Percentiles rank a stretch among this genome's conserved stretches.
Evolutionary conservation across 2,797 vertebrate species (phyloP).

Genomic region (Propithecus deckenii): DNA sequence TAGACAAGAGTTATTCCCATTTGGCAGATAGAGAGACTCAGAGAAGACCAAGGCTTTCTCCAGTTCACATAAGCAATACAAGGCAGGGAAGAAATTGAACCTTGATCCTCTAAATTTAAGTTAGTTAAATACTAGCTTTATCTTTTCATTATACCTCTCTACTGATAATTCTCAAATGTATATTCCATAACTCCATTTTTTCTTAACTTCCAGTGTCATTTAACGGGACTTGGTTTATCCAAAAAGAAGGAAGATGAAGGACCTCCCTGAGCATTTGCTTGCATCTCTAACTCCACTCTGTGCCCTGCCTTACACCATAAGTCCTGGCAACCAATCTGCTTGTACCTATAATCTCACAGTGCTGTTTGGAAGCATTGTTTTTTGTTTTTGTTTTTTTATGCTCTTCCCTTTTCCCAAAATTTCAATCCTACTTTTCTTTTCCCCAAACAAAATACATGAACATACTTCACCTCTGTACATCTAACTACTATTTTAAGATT

Average conservation of each 20-base stretch:
- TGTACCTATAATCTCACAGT: background rate
- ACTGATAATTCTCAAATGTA: background rate
- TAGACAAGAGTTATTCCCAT: background rate
- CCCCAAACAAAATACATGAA: background rate
- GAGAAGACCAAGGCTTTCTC: background rate
- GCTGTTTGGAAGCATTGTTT: background rate
- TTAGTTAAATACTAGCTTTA: background rate
- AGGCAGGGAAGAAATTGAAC: background rate
- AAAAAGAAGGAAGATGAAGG: background rate
- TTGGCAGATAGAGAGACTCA: background rate
- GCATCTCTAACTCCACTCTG: too few species aligned
- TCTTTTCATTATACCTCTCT: background rate
- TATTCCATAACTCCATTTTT: background rate
- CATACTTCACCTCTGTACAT: background rate
- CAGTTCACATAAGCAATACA: background rate
- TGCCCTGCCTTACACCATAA: background rate
- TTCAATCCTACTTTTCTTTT: background rate
- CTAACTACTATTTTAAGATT: background rate
- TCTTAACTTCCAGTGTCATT: background rate
- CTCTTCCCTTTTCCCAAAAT: background rate
- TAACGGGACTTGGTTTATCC: background rate
- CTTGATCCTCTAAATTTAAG: background rate
- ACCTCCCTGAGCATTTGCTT: background rate
- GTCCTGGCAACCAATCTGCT: background rate
- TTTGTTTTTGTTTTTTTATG: background rate